Evolutionary conservation across 1,140 invertebrate genomes (phyloP), one percentile per base, ranked within the genome.

Genomic region (Chrysomallon squamiferum): DNA sequence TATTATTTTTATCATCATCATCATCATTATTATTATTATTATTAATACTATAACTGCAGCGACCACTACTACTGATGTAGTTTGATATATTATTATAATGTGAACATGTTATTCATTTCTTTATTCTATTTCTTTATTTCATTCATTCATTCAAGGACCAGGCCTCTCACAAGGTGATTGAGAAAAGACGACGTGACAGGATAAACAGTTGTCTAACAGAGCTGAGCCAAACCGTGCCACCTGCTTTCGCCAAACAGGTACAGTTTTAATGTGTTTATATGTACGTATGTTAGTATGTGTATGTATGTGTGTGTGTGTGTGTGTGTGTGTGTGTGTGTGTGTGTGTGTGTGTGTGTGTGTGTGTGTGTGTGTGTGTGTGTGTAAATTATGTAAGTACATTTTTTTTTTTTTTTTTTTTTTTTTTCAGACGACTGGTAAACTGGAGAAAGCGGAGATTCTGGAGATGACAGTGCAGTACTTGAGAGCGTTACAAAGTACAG

Each of bases 371-470:
- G n/a, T n/a, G n/a, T n/a, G n/a, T n/a, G n/a, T 45, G n/a, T 18
- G 18, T 1, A 27, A n/a, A 0, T n/a, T 60, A n/a, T n/a, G 20
- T 41, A 29, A 45, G 6, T 22, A 25, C 22, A 11, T 29, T 22
- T 56, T 22, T 54, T 52, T 29, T 66, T 1, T 15, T 56, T 47
- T 20, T 5, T 38, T 5, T 20, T 38, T 38, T 38, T 15, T 38
- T 11, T 60, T 69, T 27, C 66, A 75, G 73, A 88, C 93, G 71
- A 94, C 96, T 84, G 94, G 95, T 1, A 97, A 98, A 83, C 85
- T 98, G 41, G 96, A 98, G 83, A 98, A 98, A 85, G 95, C 96
- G 0, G 96, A 98, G 79, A 98, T 98, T 61, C 87, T 98, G 57
- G 96, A 98, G 85, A 95, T 97, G 93, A 96, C 95, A 0, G 95